phyloP scores from a whole-genome alignment of 2,113 vertebrate genomes.

The Ursus arctos region DNA sequence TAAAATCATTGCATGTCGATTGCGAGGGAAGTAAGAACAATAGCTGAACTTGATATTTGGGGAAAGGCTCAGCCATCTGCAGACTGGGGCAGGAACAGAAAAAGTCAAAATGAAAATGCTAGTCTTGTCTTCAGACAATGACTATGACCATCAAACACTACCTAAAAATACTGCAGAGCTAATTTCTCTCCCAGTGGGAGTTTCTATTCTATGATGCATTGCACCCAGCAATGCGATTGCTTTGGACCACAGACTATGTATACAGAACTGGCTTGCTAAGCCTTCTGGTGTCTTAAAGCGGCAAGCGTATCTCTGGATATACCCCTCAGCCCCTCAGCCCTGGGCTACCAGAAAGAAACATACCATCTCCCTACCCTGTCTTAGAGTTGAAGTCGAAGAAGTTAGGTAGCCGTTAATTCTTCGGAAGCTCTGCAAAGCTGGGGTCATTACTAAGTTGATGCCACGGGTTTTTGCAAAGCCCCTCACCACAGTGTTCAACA shows the following conservation, averaged over 20 bases:
- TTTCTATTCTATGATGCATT: constrained; percentile 13
- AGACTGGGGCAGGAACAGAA: neutral
- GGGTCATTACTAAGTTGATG: neutral
- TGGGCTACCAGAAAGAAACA: neutral
- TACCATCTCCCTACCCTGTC: neutral
- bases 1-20: neutral
- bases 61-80: neutral
- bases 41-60: neutral
- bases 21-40: neutral
- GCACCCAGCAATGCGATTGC: neutral
- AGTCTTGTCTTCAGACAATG: neutral
- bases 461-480: constrained; percentile 72
- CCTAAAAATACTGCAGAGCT: constrained; percentile 3
- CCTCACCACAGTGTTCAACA: constrained; percentile 66
- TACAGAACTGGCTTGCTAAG: neutral
- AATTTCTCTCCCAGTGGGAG: constrained; percentile 47
- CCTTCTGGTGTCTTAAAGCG: constrained; percentile 7
- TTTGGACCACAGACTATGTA: neutral
- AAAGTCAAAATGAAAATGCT: constrained; percentile 10
- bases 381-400: neutral
- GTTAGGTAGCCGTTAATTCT: neutral
- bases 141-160: neutral
- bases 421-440: constrained; percentile 19
- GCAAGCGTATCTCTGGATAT: neutral
- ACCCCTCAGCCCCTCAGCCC: neutral